These are phyloP conservation scores for Leucophenga varia DNA, from an alignment of 1,140 invertebrate genomes.

Conservation along the genomic window DNA sequence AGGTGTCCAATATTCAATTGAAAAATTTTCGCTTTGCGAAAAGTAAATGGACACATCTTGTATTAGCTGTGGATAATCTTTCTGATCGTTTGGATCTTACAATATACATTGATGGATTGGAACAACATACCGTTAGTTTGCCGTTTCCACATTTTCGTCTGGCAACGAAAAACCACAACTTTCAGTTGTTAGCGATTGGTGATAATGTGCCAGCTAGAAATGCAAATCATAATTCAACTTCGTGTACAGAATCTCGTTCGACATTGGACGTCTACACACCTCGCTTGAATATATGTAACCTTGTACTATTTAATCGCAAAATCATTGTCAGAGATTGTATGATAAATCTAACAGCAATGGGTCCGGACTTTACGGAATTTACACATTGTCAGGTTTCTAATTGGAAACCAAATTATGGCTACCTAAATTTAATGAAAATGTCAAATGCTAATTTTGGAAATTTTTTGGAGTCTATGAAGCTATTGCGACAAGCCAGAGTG, in stretches of 20 bases:
- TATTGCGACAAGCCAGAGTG: constrained; percentile 30
- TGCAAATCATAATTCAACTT: constrained; percentile 4
- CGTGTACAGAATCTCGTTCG: constrained; percentile 18
- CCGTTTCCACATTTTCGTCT: constrained; percentile 33
- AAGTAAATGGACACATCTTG: constrained; percentile 50
- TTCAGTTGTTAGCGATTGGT: constrained; percentile 42
- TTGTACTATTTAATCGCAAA: constrained; percentile 41
- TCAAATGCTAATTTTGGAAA: constrained; percentile 28
- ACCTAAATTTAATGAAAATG: constrained; percentile 31
- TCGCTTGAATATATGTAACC: constrained; percentile 35
- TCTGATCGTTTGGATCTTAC: constrained; percentile 30
- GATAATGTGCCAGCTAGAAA: constrained; percentile 25
- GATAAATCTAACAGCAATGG: constrained; percentile 47
- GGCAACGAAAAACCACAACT: constrained; percentile 26
- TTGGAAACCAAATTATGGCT: constrained; percentile 49
- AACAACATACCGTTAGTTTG: constrained; percentile 35
- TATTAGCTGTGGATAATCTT: constrained; percentile 33
- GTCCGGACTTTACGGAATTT: constrained; percentile 48
- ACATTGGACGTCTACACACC: constrained; percentile 24
- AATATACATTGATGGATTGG: constrained; percentile 39
- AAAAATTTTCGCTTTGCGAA: constrained; percentile 28
- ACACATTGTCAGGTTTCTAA: constrained; percentile 49
- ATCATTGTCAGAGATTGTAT: constrained; percentile 25
- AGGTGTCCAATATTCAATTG: constrained; percentile 28
- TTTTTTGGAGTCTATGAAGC: constrained; percentile 38